Conservation (phyloP, 2,113 vertebrate genomes). For the Blennius ocellaris region DNA sequence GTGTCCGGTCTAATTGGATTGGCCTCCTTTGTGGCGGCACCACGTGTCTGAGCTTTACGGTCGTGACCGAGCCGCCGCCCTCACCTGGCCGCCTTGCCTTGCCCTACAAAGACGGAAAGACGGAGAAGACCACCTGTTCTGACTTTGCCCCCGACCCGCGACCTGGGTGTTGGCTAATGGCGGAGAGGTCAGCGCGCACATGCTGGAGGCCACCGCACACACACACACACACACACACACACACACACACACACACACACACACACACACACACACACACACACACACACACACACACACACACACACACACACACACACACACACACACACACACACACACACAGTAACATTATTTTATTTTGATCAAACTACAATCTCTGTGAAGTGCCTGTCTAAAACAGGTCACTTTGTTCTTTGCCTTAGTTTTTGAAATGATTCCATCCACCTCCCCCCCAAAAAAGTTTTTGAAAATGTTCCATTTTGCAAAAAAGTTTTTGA, state of each 20-base stretch:
- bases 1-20: constrained; percentile 76
- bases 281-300: not conserved
- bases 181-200: constrained; percentile 38
- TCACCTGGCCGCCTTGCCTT: constrained; percentile 39
- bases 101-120: constrained; percentile 63
- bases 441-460: no score
- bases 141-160: constrained; percentile 49
- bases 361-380: no score
- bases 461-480: no score
- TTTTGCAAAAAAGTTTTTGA: no score
- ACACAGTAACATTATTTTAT: not conserved
- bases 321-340: no score
- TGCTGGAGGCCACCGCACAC: not conserved
- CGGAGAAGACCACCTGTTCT: constrained; percentile 72
- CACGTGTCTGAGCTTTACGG: constrained; percentile 60
- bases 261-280: not conserved
- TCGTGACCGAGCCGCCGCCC: constrained; percentile 53
- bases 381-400: no score
- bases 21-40: constrained; percentile 71
- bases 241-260: constrained; percentile 10
- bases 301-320: no score
- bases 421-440: no score
- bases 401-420: no score
- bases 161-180: constrained; percentile 53
- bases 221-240: constrained; percentile 7